These are phyloP conservation scores for Drosophila leontia DNA, from an alignment of 1,140 invertebrate species.

Conservation along the genomic window DNA sequence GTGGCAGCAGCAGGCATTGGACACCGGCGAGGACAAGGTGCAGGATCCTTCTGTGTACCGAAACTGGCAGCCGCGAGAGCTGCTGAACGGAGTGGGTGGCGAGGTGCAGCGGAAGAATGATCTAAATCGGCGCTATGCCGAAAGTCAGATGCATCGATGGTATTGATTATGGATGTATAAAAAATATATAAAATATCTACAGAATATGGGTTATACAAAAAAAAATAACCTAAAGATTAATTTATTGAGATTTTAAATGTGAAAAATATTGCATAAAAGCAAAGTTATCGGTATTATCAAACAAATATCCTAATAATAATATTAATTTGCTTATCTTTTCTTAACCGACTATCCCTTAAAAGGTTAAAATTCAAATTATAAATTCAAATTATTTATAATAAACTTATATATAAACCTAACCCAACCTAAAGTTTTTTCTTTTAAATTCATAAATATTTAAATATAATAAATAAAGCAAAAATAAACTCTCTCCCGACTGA, in stretches of 20 bases:
- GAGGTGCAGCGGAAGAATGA: slow-evolving; percentile 65
- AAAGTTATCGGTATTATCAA: too few relatives aligned
- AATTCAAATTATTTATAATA: too few relatives aligned
- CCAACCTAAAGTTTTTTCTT: too few relatives aligned
- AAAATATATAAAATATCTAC: neutral
- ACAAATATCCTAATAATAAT: too few relatives aligned
- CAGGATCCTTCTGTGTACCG: slow-evolving; percentile 56
- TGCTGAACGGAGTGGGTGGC: slow-evolving; percentile 56
- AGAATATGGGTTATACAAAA: neutral
- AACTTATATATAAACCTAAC: too few relatives aligned
- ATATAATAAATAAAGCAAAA: neutral
- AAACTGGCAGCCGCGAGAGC: slow-evolving; percentile 63
- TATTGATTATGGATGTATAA: slow-evolving; percentile 9
- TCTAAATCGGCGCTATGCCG: slow-evolving; percentile 59
- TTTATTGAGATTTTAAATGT: too few relatives aligned
- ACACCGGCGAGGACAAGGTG: slow-evolving; percentile 34
- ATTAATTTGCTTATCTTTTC: too few relatives aligned
- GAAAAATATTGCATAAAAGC: too few relatives aligned
- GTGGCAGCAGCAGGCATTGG: slow-evolving; percentile 69
- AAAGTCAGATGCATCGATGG: slow-evolving; percentile 49
- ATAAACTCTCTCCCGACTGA: neutral
- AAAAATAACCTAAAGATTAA: too few relatives aligned
- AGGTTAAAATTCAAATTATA: too few relatives aligned
- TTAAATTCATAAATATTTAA: slow-evolving; percentile 1
- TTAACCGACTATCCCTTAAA: too few relatives aligned